Evolutionary conservation across 2,113 vertebrate genomes (phyloP), one percentile per base, ranked within the genome.

Genomic region (Glaucidium brasilianum): DNA sequence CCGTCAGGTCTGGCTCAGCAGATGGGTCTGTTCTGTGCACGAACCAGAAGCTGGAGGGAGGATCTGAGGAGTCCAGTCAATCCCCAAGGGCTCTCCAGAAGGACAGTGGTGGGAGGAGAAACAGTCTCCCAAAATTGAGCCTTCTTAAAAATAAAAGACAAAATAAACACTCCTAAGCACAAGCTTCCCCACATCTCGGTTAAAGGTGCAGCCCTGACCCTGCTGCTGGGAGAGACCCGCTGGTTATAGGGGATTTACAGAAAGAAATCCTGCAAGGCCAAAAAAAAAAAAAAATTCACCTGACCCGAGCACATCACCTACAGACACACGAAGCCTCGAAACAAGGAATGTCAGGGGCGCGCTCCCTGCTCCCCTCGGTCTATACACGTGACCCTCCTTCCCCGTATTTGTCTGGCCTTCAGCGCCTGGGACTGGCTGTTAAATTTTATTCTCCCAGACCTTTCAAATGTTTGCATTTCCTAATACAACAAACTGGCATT

Each of bases 141-240:
- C 30, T 23, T 37, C n/a, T 63, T 67, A 43, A 35, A 47, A 47
- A 60, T 12, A 62, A 17, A 56, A 76, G n/a, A 4, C 32, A 25
- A 60, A 34, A 73, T 5, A 47, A 67, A 52, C 45, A 17, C 0
- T 1, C 26, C 30, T 16, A 52, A 45, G 16, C 25, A 27, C 3
- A 15, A 49, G 30, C 68, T 50, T 32, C 47, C 4, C 3, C 5
- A 9, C 3, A 0, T 13, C 26, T 5, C 8, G 7, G 76, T 27
- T 34, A 23, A 35, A 64, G 71, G 22, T 1, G 0, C 25, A 37
- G 69, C 14, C 22, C 34, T 3, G 3, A 15, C n/a, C 47, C 32
- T 32, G n/a, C 10, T 0, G 0, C 63, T 2, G 2, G 53, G 32
- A 52, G 21, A 35, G 55, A 34, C 15, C 7, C 1, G 0, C 8